These are phyloP conservation scores for Meleagris gallopavo DNA, from an alignment of 2,113 vertebrate species.

Conservation along the genomic window DNA sequence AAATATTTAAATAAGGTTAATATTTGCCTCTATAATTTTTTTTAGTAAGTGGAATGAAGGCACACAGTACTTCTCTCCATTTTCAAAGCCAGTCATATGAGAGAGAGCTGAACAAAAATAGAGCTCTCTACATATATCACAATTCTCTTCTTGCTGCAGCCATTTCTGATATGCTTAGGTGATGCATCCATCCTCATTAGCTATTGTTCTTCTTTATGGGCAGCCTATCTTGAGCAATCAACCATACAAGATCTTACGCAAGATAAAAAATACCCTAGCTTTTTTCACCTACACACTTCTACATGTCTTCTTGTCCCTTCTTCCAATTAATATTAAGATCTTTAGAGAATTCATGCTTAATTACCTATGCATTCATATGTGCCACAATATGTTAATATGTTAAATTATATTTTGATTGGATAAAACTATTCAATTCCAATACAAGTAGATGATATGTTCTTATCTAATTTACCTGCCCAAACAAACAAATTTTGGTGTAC, in stretches of 20 bases:
- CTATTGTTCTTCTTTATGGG: slow-evolving; percentile 62
- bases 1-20: slow-evolving; percentile 29
- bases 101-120: slow-evolving; percentile 41
- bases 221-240: slow-evolving; percentile 60
- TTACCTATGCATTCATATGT: slow-evolving; percentile 22
- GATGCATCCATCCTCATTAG: slow-evolving; percentile 78
- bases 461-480: background rate
- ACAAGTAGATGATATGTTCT: background rate
- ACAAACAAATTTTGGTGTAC: background rate
- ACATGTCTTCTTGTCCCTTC: background rate
- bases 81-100: slow-evolving; percentile 23
- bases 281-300: background rate
- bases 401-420: slow-evolving; percentile 5
- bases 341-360: slow-evolving; percentile 32
- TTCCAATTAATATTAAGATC: slow-evolving; percentile 10
- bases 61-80: background rate
- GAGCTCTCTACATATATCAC: slow-evolving; percentile 55
- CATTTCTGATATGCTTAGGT: slow-evolving; percentile 70
- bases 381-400: background rate
- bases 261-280: slow-evolving; percentile 57
- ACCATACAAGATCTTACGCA: background rate
- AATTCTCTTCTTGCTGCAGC: slow-evolving; percentile 63
- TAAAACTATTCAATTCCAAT: background rate
- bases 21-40: slow-evolving; percentile 47
- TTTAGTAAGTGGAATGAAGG: slow-evolving; percentile 42